Evolutionary conservation across 2,113 vertebrate species (phyloP).

Genomic region (Kryptolebias marmoratus): DNA sequence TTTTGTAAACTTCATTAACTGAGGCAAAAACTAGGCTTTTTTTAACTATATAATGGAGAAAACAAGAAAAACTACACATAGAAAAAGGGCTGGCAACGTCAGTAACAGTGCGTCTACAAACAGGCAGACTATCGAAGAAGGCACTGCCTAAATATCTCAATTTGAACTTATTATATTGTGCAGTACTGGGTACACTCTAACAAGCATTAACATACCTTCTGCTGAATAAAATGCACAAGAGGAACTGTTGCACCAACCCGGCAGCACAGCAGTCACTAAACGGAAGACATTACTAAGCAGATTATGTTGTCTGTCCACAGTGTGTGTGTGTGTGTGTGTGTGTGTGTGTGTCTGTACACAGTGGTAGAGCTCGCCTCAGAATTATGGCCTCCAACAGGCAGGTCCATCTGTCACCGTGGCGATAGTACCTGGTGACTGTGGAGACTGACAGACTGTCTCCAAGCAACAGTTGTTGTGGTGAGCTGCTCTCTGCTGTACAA

Average conservation of each 20-base stretch:
- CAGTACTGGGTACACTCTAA: slow-evolving; percentile 1
- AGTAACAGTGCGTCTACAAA: not conserved
- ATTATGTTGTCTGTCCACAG: slow-evolving; percentile 77
- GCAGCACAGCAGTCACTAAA: slow-evolving; percentile 76
- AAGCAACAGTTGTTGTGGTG: slow-evolving; percentile 63
- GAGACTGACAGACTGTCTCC: slow-evolving; percentile 72
- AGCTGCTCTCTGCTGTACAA: slow-evolving; percentile 36
- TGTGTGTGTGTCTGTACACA: slow-evolving; percentile 36
- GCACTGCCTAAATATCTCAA: not conserved
- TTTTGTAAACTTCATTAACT: not conserved
- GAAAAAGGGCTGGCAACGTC: not conserved
- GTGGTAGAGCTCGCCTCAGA: slow-evolving; percentile 61
- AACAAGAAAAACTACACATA: not conserved
- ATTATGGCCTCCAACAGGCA: slow-evolving; percentile 77
- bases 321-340: slow-evolving; percentile 5
- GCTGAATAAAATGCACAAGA: not conserved
- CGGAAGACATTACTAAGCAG: slow-evolving; percentile 82
- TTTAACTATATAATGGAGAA: slow-evolving; percentile 3
- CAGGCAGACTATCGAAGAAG: not conserved
- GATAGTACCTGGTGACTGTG: slow-evolving; percentile 60
- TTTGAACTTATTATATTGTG: not conserved
- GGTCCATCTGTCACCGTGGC: slow-evolving; percentile 83
- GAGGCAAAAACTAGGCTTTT: not conserved
- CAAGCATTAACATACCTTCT: not conserved
- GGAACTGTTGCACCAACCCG: slow-evolving; percentile 57